A percentile compares a stretch with the other conserved stretches of the same genome.
Conservation (phyloP, 2,797 vertebrate species). For the Smutsia gigantea region DNA sequence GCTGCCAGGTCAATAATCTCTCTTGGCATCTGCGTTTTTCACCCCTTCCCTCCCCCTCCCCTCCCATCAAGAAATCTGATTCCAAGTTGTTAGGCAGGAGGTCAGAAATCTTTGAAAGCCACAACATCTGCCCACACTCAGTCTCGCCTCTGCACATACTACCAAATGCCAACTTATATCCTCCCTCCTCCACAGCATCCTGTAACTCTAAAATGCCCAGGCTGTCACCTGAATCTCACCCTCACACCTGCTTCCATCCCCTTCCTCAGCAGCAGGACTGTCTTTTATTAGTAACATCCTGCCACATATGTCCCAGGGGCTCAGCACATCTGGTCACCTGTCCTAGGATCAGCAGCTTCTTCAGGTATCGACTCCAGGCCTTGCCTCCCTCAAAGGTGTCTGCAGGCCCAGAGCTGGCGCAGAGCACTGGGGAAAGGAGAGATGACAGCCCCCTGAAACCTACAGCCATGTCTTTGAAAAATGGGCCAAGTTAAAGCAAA, state of each 20-base stretch:
- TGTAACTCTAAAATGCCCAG: neutral
- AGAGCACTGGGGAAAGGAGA: neutral
- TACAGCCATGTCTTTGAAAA: neutral
- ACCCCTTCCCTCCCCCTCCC: slow-evolving; percentile 6
- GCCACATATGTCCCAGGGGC: slow-evolving; percentile 34
- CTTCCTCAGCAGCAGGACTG: neutral
- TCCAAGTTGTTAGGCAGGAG: slow-evolving; percentile 60
- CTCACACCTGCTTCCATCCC: slow-evolving; percentile 67
- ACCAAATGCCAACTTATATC: neutral
- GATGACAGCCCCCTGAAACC: neutral
- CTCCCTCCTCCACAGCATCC: neutral
- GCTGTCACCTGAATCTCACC: slow-evolving; percentile 61
- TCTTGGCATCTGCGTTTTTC: slow-evolving; percentile 64
- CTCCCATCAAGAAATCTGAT: slow-evolving; percentile 61
- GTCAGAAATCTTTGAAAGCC: slow-evolving; percentile 70
- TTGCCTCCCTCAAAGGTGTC: neutral
- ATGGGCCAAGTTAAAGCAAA: neutral
- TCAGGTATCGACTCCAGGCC: neutral
- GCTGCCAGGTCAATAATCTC: slow-evolving; percentile 63
- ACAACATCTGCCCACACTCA: neutral
- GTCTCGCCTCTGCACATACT: neutral
- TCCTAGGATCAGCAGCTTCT: slow-evolving; percentile 11
- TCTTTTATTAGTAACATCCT: slow-evolving; percentile 56
- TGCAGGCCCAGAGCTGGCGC: neutral
- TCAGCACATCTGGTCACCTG: slow-evolving; percentile 37